These are phyloP conservation scores for Machimus rusticus DNA, from an alignment of 2,888 invertebrate genomes.

Conservation along the genomic window DNA sequence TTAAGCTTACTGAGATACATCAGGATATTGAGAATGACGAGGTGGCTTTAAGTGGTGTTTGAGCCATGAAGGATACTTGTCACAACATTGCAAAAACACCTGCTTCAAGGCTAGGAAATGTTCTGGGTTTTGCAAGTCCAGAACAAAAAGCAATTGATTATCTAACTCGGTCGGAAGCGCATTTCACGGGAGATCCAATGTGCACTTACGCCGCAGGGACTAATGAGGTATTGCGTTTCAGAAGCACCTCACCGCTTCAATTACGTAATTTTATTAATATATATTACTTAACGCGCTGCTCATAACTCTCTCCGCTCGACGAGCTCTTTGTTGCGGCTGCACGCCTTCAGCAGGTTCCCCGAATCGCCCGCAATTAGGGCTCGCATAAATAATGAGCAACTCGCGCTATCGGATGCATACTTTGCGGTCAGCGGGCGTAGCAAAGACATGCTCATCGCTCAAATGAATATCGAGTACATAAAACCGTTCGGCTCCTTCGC, in stretches of 20 bases:
- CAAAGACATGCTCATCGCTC: background rate
- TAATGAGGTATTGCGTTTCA: slow-evolving; percentile 5
- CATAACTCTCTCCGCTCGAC: background rate
- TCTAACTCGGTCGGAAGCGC: background rate
- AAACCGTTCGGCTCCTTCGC: background rate
- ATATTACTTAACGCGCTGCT: background rate
- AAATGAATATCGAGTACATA: slow-evolving; percentile 3
- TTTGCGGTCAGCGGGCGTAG: slow-evolving; percentile 11
- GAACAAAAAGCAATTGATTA: background rate
- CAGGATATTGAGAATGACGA: background rate
- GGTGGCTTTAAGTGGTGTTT: background rate
- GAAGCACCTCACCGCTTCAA: background rate
- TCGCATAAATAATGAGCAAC: background rate
- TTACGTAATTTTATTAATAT: slow-evolving; percentile 3
- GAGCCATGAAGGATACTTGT: background rate
- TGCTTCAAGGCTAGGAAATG: background rate
- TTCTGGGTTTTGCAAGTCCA: background rate
- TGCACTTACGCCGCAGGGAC: background rate
- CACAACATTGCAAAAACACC: background rate
- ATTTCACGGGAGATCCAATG: background rate
- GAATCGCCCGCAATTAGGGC: background rate
- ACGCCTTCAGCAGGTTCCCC: background rate
- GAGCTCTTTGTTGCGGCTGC: background rate
- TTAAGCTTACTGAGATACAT: background rate
- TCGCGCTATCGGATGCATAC: background rate